These are phyloP conservation scores for Acanthosepion pharaonis DNA, from an alignment of 2,888 invertebrate genomes.

Conservation along the genomic window DNA sequence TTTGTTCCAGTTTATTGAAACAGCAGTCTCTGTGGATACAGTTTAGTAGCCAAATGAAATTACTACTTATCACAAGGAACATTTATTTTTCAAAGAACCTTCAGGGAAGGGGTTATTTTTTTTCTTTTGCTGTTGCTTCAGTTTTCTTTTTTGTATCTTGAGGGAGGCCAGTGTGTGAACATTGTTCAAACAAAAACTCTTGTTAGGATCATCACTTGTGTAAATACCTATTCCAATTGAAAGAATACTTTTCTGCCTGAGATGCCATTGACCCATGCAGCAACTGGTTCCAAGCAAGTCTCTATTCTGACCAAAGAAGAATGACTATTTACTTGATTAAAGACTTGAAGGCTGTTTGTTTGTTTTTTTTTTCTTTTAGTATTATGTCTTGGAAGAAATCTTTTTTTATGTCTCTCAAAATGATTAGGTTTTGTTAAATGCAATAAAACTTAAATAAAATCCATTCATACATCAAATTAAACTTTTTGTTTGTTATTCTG, in stretches of 20 bases:
- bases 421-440: slow-evolving; percentile 33
- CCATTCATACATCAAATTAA: too few relatives aligned
- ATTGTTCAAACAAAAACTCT: slow-evolving; percentile 20
- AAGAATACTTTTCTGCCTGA: slow-evolving; percentile 9
- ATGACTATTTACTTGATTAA: background rate
- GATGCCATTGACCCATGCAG: background rate
- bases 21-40: background rate
- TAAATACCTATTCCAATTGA: slow-evolving; percentile 33
- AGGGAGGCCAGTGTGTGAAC: background rate
- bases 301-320: background rate
- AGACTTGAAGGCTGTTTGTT: background rate
- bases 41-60: slow-evolving; percentile 7
- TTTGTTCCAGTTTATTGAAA: slow-evolving; percentile 8
- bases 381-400: background rate
- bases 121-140: background rate
- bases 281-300: background rate
- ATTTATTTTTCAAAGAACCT: background rate
- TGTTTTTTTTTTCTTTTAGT: background rate
- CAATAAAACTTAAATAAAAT: too few relatives aligned
- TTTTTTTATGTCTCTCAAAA: background rate
- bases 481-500: background rate
- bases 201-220: slow-evolving; percentile 9
- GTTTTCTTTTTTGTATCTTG: background rate
- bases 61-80: slow-evolving; percentile 18
- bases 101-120: background rate